A percentile compares a stretch with the other conserved stretches of the same genome.
Conservation (phyloP, 92 coral and sea anemone species). For the Phenganax marumi region DNA sequence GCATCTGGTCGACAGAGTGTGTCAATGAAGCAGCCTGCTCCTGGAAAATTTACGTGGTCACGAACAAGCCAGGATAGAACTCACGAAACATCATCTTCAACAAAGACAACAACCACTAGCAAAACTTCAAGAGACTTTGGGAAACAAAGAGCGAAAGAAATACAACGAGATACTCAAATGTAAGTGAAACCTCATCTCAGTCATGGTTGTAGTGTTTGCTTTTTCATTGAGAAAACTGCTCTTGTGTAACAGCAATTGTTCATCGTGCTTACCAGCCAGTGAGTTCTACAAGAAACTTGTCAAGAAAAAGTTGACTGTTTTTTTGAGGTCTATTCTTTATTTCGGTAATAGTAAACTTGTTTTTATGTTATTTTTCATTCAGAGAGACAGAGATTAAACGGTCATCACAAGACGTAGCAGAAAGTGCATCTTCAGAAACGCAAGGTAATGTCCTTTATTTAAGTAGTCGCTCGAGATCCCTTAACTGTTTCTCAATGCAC, state of each 20-base stretch:
- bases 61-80: background rate
- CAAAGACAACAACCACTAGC: too few species aligned
- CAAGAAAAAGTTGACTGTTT: too few species aligned
- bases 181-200: background rate
- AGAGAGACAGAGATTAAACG: constrained; percentile 5
- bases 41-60: constrained; percentile 7
- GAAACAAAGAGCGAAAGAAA: background rate
- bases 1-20: constrained; percentile 8
- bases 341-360: too few species aligned
- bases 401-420: background rate
- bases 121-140: background rate
- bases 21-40: constrained; percentile 3
- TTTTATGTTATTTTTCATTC: background rate
- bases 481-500: background rate
- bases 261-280: too few species aligned
- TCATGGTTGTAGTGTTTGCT: too few species aligned
- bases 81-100: background rate
- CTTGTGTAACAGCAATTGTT: too few species aligned
- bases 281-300: too few species aligned
- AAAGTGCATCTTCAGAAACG: background rate
- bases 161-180: background rate
- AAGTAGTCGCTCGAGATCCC: background rate
- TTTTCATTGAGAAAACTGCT: too few species aligned
- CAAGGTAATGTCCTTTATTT: background rate
- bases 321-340: too few species aligned